Conservation (phyloP, 2,797 vertebrate genomes). For the Fistularia tabacaria region DNA sequence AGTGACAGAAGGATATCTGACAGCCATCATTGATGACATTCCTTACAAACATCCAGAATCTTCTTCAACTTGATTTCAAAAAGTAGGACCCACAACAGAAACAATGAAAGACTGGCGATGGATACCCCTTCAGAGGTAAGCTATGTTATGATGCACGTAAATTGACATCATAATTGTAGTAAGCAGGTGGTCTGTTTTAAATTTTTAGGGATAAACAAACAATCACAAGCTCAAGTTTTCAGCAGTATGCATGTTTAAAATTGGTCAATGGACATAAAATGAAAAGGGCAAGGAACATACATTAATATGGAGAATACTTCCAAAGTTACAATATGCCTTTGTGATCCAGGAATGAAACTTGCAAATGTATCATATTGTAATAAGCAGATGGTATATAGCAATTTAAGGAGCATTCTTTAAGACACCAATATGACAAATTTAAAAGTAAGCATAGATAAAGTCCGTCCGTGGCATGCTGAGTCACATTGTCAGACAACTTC, state of each 20-base stretch:
- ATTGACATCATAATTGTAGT: constrained; percentile 8
- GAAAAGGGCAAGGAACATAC: no score
- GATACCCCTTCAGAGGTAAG: constrained; percentile 82
- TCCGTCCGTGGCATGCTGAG: neutral
- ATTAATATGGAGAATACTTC: no score
- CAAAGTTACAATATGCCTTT: no score
- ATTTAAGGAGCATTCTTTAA: no score
- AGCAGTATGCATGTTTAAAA: no score
- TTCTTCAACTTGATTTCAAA: constrained; percentile 24
- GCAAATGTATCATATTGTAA: no score
- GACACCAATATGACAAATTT: no score
- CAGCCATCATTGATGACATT: constrained; percentile 19
- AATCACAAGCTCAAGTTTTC: no score
- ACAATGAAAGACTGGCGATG: constrained; percentile 82
- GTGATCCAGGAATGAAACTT: no score
- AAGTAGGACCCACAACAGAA: constrained; percentile 12
- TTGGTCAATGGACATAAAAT: no score
- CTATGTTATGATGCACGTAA: neutral
- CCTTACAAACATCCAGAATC: neutral
- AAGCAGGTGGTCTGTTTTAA: neutral
- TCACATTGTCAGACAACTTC: neutral
- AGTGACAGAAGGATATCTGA: constrained; percentile 15
- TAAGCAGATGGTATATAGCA: no score
- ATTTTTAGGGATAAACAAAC: neutral
- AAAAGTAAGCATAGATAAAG: neutral